Conservation (phyloP, 1,140 invertebrate species). For the Sycophila sp. region DNA sequence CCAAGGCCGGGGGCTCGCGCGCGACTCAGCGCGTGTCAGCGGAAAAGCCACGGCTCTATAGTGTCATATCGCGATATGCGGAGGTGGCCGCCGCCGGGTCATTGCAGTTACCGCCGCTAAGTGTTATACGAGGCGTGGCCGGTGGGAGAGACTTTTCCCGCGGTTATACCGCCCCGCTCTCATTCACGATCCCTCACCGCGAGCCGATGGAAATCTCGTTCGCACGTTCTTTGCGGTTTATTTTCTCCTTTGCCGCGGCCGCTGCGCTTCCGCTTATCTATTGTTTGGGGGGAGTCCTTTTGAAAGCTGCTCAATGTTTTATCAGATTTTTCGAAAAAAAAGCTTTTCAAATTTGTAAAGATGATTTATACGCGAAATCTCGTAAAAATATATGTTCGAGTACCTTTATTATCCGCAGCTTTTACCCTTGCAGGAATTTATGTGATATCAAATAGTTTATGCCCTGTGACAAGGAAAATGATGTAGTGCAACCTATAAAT, state of each 20-base stretch:
- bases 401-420: neutral
- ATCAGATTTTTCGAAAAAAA: neutral
- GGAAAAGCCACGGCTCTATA: neutral
- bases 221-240: neutral
- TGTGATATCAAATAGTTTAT: conserved; percentile 22
- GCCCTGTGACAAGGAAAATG: conserved; percentile 5
- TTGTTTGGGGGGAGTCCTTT: too few relatives aligned
- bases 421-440: conserved; percentile 8
- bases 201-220: too few relatives aligned
- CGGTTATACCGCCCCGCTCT: too few relatives aligned
- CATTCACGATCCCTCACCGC: too few relatives aligned
- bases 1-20: neutral
- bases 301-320: too few relatives aligned
- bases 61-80: too few relatives aligned
- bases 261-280: too few relatives aligned
- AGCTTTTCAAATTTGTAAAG: neutral
- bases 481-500: neutral
- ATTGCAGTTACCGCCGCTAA: neutral
- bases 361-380: neutral
- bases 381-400: neutral
- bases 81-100: too few relatives aligned
- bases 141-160: too few relatives aligned
- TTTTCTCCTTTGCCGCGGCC: neutral
- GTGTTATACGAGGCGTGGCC: neutral
- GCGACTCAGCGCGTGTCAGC: neutral